Conservation (phyloP, 2,113 vertebrate genomes). For the Osmerus eperlanus region DNA sequence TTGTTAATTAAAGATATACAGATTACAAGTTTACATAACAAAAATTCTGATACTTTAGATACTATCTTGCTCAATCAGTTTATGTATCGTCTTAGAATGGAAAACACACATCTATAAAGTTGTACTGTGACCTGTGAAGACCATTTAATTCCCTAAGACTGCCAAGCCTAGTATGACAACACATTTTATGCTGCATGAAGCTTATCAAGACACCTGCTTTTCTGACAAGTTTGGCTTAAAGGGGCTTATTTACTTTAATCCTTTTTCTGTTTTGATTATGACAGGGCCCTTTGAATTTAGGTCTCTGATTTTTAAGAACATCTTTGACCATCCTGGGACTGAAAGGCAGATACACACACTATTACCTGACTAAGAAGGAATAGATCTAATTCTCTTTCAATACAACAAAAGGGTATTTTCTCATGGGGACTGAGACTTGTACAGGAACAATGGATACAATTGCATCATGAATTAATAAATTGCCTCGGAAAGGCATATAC, state of each 20-base stretch:
- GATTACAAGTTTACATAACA: no score
- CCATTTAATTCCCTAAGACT: slow-evolving; percentile 72
- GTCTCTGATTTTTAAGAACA: slow-evolving; percentile 36
- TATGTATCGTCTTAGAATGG: neutral
- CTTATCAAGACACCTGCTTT: slow-evolving; percentile 69
- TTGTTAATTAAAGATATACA: no score
- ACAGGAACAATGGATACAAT: slow-evolving; percentile 10
- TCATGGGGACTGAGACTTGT: neutral
- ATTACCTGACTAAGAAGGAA: neutral
- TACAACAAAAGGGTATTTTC: neutral
- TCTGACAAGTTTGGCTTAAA: slow-evolving; percentile 55
- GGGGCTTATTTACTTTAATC: slow-evolving; percentile 38
- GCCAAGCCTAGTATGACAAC: slow-evolving; percentile 76
- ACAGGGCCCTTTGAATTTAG: slow-evolving; percentile 34
- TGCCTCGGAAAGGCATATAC: neutral
- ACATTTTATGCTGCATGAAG: slow-evolving; percentile 77
- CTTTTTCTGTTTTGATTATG: slow-evolving; percentile 36
- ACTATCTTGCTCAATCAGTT: no score
- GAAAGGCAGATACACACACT: slow-evolving; percentile 7
- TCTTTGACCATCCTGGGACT: slow-evolving; percentile 50
- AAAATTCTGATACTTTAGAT: no score
- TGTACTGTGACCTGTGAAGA: neutral
- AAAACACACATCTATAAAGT: neutral
- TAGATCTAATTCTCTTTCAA: neutral
- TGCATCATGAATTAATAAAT: slow-evolving; percentile 16